Conservation (phyloP, 2,113 vertebrate genomes). For the Petroica traversi region DNA sequence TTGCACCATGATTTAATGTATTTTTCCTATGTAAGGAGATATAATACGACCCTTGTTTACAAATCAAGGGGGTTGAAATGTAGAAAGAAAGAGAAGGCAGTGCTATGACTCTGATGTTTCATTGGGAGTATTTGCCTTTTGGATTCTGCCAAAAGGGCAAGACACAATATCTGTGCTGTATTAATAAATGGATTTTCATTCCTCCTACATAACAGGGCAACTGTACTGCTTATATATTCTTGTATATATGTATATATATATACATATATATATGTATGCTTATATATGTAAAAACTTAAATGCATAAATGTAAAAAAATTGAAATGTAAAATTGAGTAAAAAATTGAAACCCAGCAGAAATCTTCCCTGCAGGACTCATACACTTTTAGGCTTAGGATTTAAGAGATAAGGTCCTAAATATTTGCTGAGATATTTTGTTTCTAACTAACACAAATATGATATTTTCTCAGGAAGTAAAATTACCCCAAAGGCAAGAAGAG, state of each 20-base stretch:
- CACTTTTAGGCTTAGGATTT: background rate
- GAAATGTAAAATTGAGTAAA: background rate
- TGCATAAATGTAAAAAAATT: background rate
- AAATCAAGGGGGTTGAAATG: background rate
- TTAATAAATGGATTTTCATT: background rate
- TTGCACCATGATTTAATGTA: background rate
- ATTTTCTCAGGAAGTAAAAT: background rate
- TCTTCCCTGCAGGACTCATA: background rate
- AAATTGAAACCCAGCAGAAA: background rate
- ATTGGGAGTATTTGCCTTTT: background rate
- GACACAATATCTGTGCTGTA: background rate
- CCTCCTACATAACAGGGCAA: background rate
- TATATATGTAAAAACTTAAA: background rate
- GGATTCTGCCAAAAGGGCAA: background rate
- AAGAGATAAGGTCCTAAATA: background rate
- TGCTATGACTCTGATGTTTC: background rate
- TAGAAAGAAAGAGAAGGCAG: background rate
- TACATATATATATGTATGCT: too few relatives aligned
- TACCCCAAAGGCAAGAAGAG: background rate
- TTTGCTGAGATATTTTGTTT: background rate
- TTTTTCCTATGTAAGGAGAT: background rate
- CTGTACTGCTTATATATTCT: background rate
- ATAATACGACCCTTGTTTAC: background rate
- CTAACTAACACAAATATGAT: background rate
- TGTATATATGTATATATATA: background rate